phyloP scores from a whole-genome alignment of 1,140 invertebrate species.

The Reticulitermes speratus region DNA sequence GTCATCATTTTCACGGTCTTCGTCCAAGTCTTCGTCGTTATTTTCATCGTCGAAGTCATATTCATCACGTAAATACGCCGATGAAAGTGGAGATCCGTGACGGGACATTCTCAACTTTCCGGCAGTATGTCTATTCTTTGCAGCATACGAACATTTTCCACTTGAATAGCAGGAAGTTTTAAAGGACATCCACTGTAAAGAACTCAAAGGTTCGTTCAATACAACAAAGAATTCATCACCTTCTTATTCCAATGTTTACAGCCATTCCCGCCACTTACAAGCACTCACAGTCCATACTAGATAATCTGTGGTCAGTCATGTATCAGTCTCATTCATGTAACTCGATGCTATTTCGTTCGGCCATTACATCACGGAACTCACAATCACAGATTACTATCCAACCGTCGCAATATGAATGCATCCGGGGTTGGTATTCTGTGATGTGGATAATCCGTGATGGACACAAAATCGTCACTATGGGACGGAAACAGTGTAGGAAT shows the following conservation, averaged over 20 bases:
- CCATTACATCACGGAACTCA: too few relatives aligned
- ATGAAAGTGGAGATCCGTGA: conserved; percentile 44
- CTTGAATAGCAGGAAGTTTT: neutral
- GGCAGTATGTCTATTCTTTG: neutral
- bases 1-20: conserved; percentile 48
- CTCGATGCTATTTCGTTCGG: too few relatives aligned
- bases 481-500: too few relatives aligned
- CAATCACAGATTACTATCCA: too few relatives aligned
- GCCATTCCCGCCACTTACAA: too few relatives aligned
- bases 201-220: conserved; percentile 13
- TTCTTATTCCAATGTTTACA: neutral
- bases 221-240: neutral
- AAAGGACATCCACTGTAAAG: conserved; percentile 22
- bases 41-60: conserved; percentile 50
- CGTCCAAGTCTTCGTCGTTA: conserved; percentile 34
- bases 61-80: conserved; percentile 49
- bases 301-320: too few relatives aligned
- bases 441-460: too few relatives aligned
- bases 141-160: neutral
- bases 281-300: too few relatives aligned
- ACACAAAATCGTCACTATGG: too few relatives aligned
- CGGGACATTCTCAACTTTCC: conserved; percentile 27
- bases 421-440: too few relatives aligned
- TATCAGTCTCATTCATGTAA: too few relatives aligned
- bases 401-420: too few relatives aligned